These are phyloP conservation scores for Hemicentrotus pulcherrimus DNA, from an alignment of 35 echinoderm and acorn worm genomes.

Conservation along the genomic window DNA sequence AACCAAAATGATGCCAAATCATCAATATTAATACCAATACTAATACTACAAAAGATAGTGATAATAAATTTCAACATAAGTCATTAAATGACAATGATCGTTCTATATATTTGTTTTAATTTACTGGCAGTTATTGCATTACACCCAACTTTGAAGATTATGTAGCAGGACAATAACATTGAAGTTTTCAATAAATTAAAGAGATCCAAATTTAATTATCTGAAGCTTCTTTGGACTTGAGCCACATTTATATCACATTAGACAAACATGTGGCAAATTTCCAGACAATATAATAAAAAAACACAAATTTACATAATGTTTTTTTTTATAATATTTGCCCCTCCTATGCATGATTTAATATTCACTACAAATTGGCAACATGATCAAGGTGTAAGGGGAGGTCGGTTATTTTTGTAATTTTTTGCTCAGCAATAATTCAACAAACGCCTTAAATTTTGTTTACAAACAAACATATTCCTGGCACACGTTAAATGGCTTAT, in stretches of 20 bases:
- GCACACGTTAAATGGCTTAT: not conserved
- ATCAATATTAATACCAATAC: too few species aligned
- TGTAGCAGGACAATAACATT: not conserved
- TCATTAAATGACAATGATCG: too few species aligned
- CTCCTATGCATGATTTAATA: not conserved
- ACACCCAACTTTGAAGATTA: conserved; percentile 9
- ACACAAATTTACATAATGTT: not conserved
- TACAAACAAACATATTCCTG: not conserved
- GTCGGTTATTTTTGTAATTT: not conserved
- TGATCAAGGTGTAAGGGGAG: not conserved
- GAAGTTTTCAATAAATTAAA: not conserved
- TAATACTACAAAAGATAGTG: too few species aligned
- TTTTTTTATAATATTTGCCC: not conserved
- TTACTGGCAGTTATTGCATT: not conserved
- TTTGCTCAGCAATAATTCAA: not conserved
- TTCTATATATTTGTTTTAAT: not conserved
- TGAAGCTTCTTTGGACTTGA: not conserved
- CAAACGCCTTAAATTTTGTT: too few species aligned
- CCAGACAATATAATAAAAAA: not conserved
- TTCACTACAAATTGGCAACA: not conserved
- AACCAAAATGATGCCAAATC: too few species aligned
- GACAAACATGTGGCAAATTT: not conserved
- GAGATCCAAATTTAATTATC: not conserved
- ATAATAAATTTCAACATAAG: too few species aligned
- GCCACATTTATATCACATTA: not conserved